Evolutionary conservation across 1,140 invertebrate species (phyloP).

Genomic region (Leucophenga varia): DNA sequence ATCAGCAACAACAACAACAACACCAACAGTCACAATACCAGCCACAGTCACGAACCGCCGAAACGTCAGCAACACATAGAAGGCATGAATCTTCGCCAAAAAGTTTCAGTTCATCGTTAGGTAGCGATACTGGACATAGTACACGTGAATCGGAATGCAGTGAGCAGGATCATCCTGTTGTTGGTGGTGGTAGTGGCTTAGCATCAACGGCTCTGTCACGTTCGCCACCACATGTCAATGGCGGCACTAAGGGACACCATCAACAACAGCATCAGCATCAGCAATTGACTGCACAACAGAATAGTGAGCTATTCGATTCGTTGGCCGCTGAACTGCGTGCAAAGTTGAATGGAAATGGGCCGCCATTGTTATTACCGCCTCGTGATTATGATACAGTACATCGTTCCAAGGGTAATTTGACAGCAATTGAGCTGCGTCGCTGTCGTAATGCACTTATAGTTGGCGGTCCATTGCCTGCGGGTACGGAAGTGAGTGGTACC

Average conservation of each 20-base stretch:
- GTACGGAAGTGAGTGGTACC: slow-evolving; percentile 6
- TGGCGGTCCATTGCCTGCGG: slow-evolving; percentile 23
- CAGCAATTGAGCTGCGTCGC: slow-evolving; percentile 74
- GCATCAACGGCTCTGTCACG: slow-evolving; percentile 29
- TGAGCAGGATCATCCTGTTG: slow-evolving; percentile 59
- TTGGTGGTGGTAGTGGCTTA: background rate
- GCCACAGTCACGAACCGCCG: slow-evolving; percentile 47
- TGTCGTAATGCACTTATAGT: slow-evolving; percentile 60
- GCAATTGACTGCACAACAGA: slow-evolving; percentile 59
- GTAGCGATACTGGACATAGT: slow-evolving; percentile 71
- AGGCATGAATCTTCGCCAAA: slow-evolving; percentile 52
- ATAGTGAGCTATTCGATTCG: slow-evolving; percentile 81
- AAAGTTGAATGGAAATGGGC: slow-evolving; percentile 73
- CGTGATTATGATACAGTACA: slow-evolving; percentile 91
- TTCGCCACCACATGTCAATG: slow-evolving; percentile 44
- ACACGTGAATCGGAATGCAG: slow-evolving; percentile 77
- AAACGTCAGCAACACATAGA: slow-evolving; percentile 25
- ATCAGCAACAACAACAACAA: slow-evolving; percentile 21
- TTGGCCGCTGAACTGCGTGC: slow-evolving; percentile 87
- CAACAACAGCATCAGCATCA: slow-evolving; percentile 14
- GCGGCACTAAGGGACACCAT: slow-evolving; percentile 29
- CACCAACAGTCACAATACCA: slow-evolving; percentile 19
- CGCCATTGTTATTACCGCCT: slow-evolving; percentile 84
- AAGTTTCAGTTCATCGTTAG: slow-evolving; percentile 68
- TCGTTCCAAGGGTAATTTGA: slow-evolving; percentile 79